Percentiles rank a stretch among this genome's conserved stretches.
phyloP scores from a whole-genome alignment of 2,888 invertebrate genomes.

The Melitaea athalia region DNA sequence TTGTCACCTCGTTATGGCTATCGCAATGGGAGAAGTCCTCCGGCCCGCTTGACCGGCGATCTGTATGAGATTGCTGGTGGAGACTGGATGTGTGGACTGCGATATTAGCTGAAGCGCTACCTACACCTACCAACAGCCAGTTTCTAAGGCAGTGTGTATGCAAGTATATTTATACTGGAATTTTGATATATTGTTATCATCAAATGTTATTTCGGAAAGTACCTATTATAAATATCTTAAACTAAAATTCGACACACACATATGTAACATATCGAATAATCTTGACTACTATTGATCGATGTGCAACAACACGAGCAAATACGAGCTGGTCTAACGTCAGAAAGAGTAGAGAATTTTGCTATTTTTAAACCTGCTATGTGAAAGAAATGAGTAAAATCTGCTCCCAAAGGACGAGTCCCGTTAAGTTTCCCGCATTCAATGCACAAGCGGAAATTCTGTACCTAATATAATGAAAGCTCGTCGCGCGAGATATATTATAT shows the following conservation, averaged over 20 bases:
- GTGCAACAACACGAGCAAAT: constrained; percentile 22
- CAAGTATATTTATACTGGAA: too few relatives aligned
- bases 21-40: too few relatives aligned
- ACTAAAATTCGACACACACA: neutral
- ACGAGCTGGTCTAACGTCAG: constrained; percentile 19
- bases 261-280: constrained; percentile 4
- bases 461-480: neutral
- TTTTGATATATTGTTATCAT: too few relatives aligned
- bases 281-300: constrained; percentile 20
- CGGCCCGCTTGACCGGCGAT: too few relatives aligned
- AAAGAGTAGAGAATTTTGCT: constrained; percentile 32
- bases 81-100: too few relatives aligned
- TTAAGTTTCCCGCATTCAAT: constrained; percentile 17
- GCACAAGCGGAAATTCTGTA: constrained; percentile 5
- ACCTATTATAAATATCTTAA: neutral
- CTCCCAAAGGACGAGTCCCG: constrained; percentile 17
- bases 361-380: constrained; percentile 31
- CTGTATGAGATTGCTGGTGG: too few relatives aligned
- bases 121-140: too few relatives aligned
- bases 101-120: too few relatives aligned
- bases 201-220: too few relatives aligned
- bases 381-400: constrained; percentile 33
- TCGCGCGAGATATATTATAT: too few relatives aligned
- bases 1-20: too few relatives aligned
- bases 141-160: too few relatives aligned